Percentiles rank a stretch among this genome's conserved stretches.
Evolutionary conservation across 2,888 invertebrate genomes (phyloP).

Genomic region (Pseudoips prasinana): DNA sequence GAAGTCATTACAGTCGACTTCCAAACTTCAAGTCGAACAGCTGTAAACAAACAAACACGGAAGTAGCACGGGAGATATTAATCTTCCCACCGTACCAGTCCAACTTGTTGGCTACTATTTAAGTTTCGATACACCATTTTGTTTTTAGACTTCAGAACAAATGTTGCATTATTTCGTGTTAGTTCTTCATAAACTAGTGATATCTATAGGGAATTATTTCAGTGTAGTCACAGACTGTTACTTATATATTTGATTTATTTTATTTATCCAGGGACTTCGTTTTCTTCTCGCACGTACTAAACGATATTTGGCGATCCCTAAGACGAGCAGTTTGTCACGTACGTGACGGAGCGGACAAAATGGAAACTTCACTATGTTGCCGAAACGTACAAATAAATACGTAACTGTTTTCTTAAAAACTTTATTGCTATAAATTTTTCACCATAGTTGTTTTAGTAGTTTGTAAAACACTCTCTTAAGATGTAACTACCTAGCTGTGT

Average conservation of each 20-base stretch:
- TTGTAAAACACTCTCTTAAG: too few species aligned
- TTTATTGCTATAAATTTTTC: conserved; percentile 38
- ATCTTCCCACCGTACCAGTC: too few species aligned
- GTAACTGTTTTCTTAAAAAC: conserved; percentile 61
- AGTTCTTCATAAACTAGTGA: conserved; percentile 34
- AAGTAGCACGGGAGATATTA: too few species aligned
- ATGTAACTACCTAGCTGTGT: too few species aligned
- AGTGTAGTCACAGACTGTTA: conserved; percentile 70
- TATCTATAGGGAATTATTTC: conserved; percentile 47
- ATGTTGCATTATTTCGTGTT: conserved; percentile 31
- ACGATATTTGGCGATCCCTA: conserved; percentile 82
- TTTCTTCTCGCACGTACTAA: conserved; percentile 79
- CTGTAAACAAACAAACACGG: too few species aligned
- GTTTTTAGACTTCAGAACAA: conserved; percentile 25
- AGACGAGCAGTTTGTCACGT: conserved; percentile 80
- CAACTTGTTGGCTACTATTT: too few species aligned
- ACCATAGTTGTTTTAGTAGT: too few species aligned
- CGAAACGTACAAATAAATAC: conserved; percentile 75
- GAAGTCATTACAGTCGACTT: too few species aligned
- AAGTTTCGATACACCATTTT: conserved; percentile 24
- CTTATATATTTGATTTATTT: conserved; percentile 79
- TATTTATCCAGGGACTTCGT: conserved; percentile 76
- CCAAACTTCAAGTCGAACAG: too few species aligned
- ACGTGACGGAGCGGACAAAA: conserved; percentile 75
- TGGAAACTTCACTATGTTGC: conserved; percentile 72